Base-by-base conservation (phyloP, 2,888 invertebrate genomes). In the Cenopis cana region DNA sequence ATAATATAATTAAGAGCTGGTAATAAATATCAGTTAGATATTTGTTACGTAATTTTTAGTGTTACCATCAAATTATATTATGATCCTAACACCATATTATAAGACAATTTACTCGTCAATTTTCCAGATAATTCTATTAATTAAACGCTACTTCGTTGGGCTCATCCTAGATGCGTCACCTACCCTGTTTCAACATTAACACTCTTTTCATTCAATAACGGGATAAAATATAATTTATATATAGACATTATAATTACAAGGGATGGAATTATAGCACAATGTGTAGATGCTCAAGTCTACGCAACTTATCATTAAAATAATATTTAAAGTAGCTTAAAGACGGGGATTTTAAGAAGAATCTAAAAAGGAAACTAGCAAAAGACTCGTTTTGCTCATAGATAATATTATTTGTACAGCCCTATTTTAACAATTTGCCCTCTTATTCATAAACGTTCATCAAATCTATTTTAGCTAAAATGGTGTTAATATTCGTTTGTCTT, bases 151-250 rank as follows among this genome's bases (percentile, higher is more conserved):
- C 78, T 87, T 89, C 88, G 86, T 88, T 89, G 88, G 88, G 87
- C 80, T 89, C 85, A 84, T 84, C 84, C 85, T 86, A 83, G 84
- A 86, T 83, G 85, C 83, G 80, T 82, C 78, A 86, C 86, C 88
- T 89, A 90, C 89, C 90, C 90, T 90, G 89, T 89, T 79, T 79
- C 84, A 82, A 82, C 78, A 75, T 82, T 80, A 85, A 84, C 84
- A 79, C 82, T 67, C 56, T 67, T 65, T 69, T 81, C 81, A 82
- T 79, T 77, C 79, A 83, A 83, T 81, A 84, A 84, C 79, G 78
- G 74, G 75, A 75, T 74, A 72, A 73, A 74, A 75, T 74, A 75
- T 76, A 77, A 72, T 75, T 73, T 72, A 78, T 77, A 77, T 76
- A 77, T 75, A 78, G 76, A 76, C 78, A 74, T 72, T 76, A 78